phyloP scores from a whole-genome alignment of 2,113 vertebrate genomes.

The Sapayoa aenigma region DNA sequence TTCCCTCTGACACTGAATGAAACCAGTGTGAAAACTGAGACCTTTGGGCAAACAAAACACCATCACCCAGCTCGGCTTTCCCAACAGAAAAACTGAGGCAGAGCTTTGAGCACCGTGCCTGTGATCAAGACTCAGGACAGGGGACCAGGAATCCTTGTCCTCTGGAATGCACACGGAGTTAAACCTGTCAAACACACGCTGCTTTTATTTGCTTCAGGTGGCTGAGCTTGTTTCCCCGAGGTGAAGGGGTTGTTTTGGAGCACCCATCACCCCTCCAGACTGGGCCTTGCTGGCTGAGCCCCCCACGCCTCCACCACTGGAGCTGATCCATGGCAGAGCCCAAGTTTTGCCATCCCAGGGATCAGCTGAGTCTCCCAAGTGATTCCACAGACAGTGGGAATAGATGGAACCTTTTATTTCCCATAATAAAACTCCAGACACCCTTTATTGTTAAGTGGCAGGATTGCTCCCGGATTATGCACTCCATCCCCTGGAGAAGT shows the following conservation, averaged over 20 bases:
- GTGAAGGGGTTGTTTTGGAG: fast-evolving
- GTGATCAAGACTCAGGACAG: not conserved
- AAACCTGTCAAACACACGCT: not conserved
- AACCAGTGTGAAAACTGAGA: not conserved
- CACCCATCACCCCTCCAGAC: not conserved
- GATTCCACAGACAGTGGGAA: not conserved
- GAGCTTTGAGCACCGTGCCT: not conserved
- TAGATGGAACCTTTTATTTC: not conserved
- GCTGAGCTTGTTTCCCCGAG: not conserved
- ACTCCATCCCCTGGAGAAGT: fast-evolving
- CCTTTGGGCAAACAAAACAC: not conserved
- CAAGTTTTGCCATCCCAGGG: not conserved
- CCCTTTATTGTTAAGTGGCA: not conserved
- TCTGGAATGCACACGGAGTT: not conserved
- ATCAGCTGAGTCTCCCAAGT: not conserved
- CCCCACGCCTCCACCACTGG: fast-evolving
- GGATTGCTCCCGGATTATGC: not conserved
- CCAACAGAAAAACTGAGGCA: not conserved
- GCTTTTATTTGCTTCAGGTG: not conserved
- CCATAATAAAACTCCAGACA: not conserved
- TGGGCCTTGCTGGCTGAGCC: not conserved
- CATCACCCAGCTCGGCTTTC: not conserved
- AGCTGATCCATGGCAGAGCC: fast-evolving
- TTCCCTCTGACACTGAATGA: not conserved
- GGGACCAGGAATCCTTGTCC: not conserved